Base-by-base conservation (phyloP, 2,797 vertebrate species). In the Amblyopsis hoosieri region DNA sequence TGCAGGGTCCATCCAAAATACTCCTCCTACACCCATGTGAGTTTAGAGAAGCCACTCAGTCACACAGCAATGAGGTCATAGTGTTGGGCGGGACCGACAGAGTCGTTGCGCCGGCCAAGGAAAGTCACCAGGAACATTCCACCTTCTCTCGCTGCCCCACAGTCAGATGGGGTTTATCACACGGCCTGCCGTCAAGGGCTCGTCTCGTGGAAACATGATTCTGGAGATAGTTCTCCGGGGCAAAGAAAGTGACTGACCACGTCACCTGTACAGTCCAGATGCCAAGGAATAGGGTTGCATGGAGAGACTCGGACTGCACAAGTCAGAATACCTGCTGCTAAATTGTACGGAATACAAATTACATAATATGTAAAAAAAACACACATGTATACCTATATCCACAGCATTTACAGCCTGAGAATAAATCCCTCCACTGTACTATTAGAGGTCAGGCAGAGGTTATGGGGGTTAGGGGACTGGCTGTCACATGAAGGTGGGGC, bases 1-100 rank as follows among this genome's bases (percentile, higher is more conserved):
- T 4, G 47, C 54, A 17, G 1, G 81, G 75, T 81, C 48, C 75
- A 72, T 86, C 70, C 64, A 89, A 90, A 88, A 91, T 89, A 88
- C 74, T 81, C 45, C 79, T 67, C 79, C 72, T 71, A 76, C 86
- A 76, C 85, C 77, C 78, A 77, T 83, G 82, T 82, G 79, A 88
- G 84, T 87, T 90, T 87, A 87, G 82, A 87, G 71, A 70, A 76
- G 76, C 50, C 69, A 83, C 78, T 85, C 82, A 72, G 83, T 83
- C 88, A 89, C 89, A 87, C 82, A 79, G 56, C 62, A 64, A 89
- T 90, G 88, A 89, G 88, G 88, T 90, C 91, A 91, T 88, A 72
- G 70, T 83, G 80, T 90, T 85, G 69, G 83, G 82, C 54, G 71
- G 77, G 67, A 54, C 64, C 74, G 72, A 75, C 75, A 47, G 64